Conservation (phyloP, 2,797 vertebrate genomes). For the Dallia pectoralis region DNA sequence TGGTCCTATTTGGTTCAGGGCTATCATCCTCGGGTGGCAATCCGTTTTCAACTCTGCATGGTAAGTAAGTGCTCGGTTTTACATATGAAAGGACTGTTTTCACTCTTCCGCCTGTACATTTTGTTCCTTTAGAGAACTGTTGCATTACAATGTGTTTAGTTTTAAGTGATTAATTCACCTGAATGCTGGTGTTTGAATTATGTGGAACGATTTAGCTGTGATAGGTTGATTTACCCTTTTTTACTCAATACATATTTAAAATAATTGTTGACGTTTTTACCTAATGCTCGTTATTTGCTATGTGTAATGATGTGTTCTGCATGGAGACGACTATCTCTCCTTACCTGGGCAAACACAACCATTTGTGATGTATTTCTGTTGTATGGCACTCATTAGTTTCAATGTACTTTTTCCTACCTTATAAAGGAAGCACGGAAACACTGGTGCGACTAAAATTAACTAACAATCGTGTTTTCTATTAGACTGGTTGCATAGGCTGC, state of each 20-base stretch:
- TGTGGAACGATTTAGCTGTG: background rate
- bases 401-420: slow-evolving; percentile 13
- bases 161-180: background rate
- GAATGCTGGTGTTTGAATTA: background rate
- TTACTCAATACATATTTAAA: background rate
- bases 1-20: background rate
- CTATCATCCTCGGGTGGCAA: slow-evolving; percentile 18
- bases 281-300: background rate
- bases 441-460: slow-evolving; percentile 14
- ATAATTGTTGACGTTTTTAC: background rate
- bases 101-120: background rate
- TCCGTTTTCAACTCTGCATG: slow-evolving; percentile 28
- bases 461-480: slow-evolving; percentile 8
- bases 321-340: background rate
- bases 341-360: background rate
- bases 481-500: slow-evolving; percentile 14
- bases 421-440: background rate
- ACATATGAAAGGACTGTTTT: slow-evolving; percentile 1
- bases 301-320: background rate
- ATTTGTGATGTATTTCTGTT: background rate
- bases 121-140: background rate
- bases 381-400: background rate
- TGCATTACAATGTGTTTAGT: background rate
- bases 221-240: background rate
- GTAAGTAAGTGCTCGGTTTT: slow-evolving; percentile 9